phyloP scores from a whole-genome alignment of 2,113 vertebrate genomes.

The Steatornis caripensis region DNA sequence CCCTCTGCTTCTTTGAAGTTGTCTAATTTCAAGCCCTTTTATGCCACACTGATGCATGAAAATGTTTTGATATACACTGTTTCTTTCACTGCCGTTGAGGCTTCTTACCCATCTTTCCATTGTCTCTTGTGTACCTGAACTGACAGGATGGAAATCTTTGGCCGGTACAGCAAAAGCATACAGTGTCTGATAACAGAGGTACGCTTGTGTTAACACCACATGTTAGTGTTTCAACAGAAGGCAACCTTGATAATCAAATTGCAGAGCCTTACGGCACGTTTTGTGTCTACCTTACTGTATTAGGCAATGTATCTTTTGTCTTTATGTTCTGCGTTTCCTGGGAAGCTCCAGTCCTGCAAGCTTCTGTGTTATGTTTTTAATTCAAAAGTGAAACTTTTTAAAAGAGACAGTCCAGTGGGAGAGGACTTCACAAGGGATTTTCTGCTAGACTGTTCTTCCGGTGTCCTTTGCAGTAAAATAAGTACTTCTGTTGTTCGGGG shows the following conservation, averaged over 20 bases:
- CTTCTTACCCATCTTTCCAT: background rate
- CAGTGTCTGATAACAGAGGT: background rate
- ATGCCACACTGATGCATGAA: background rate
- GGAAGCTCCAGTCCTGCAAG: background rate
- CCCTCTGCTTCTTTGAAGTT: slow-evolving; percentile 9
- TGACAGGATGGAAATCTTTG: background rate
- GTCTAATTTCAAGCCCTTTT: slow-evolving; percentile 23
- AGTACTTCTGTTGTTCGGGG: background rate
- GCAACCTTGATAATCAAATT: background rate
- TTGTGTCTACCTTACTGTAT: background rate
- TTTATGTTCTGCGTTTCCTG: background rate
- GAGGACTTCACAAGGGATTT: background rate
- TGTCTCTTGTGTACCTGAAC: background rate
- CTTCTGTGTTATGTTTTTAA: background rate
- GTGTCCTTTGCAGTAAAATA: background rate
- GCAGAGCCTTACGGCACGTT: background rate
- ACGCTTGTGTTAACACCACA: background rate
- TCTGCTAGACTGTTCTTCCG: background rate
- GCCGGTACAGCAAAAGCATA: background rate
- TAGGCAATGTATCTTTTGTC: background rate
- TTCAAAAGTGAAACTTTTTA: background rate
- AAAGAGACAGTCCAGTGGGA: background rate
- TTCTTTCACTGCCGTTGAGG: background rate
- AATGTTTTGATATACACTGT: background rate
- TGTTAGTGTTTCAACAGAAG: background rate